Evolutionary conservation across 2,888 invertebrate genomes (phyloP).

Genomic region (Neelides folsomi): DNA sequence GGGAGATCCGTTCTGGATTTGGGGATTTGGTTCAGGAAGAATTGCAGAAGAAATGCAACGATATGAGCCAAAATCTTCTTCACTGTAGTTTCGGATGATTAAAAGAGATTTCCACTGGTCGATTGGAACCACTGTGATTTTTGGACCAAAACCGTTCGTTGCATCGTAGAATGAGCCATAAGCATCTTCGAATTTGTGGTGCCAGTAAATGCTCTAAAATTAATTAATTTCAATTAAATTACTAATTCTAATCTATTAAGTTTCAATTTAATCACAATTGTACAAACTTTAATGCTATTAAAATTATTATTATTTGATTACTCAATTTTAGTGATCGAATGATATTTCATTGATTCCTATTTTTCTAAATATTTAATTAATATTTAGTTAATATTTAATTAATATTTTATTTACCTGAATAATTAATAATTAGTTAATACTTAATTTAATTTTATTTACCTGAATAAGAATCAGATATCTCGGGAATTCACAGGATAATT

Average conservation of each 20-base stretch:
- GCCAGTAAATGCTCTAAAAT: slow-evolving; percentile 31
- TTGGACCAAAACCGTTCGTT: slow-evolving; percentile 24
- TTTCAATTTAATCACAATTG: no score
- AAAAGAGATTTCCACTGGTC: slow-evolving; percentile 26
- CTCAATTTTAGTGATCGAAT: not conserved
- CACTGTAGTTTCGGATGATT: slow-evolving; percentile 18
- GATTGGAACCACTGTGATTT: slow-evolving; percentile 16
- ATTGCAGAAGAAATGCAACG: slow-evolving; percentile 28
- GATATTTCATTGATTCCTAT: no score
- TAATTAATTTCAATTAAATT: not conserved
- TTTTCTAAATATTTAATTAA: no score
- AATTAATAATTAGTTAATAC: no score
- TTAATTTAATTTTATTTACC: no score
- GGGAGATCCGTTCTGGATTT: not conserved
- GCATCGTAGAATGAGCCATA: slow-evolving; percentile 30
- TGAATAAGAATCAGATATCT: slow-evolving; percentile 25
- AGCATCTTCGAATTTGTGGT: slow-evolving; percentile 24
- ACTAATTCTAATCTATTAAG: no score
- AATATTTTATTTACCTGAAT: not conserved
- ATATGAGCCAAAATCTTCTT: slow-evolving; percentile 28
- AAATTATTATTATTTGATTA: no score
- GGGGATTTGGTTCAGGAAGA: slow-evolving; percentile 15
- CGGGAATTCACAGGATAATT: slow-evolving; percentile 28
- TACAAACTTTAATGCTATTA: no score
- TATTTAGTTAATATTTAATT: no score